Evolutionary conservation across 2,888 invertebrate genomes (phyloP).

Genomic region (Nasonia oneida): DNA sequence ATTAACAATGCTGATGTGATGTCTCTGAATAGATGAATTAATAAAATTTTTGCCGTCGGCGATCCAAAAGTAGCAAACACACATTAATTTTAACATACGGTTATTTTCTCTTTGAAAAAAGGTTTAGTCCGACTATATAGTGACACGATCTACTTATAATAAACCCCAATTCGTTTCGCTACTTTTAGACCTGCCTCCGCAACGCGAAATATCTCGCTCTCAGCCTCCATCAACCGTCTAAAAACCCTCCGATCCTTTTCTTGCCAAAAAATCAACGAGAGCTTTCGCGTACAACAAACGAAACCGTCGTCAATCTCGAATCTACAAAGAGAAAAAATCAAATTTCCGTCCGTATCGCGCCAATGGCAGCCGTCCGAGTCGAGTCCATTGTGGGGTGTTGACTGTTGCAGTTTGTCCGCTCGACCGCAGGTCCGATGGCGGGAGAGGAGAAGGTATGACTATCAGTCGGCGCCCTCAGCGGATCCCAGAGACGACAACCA

Average conservation of each 20-base stretch:
- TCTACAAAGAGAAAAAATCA: neutral
- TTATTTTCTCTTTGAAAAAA: too few species aligned
- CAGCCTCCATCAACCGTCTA: neutral
- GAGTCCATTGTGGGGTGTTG: slow-evolving; percentile 75
- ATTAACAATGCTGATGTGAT: slow-evolving; percentile 18
- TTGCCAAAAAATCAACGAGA: neutral
- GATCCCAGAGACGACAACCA: slow-evolving; percentile 71
- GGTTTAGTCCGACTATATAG: too few species aligned
- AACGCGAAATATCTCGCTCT: neutral
- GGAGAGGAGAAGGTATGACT: slow-evolving; percentile 93
- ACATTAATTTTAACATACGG: too few species aligned
- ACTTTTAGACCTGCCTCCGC: neutral
- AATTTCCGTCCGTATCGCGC: slow-evolving; percentile 73
- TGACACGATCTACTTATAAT: neutral
- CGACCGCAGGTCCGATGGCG: slow-evolving; percentile 84
- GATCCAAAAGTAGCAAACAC: neutral
- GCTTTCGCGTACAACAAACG: neutral
- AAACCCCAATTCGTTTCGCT: neutral
- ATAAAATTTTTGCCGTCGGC: neutral
- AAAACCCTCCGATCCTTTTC: neutral
- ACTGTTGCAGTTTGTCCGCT: slow-evolving; percentile 88
- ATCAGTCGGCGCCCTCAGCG: slow-evolving; percentile 77
- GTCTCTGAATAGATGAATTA: neutral
- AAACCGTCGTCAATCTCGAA: neutral
- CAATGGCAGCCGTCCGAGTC: slow-evolving; percentile 75